phyloP scores from a whole-genome alignment of 2,113 vertebrate species.

The Telmatochromis bifrenatus region DNA sequence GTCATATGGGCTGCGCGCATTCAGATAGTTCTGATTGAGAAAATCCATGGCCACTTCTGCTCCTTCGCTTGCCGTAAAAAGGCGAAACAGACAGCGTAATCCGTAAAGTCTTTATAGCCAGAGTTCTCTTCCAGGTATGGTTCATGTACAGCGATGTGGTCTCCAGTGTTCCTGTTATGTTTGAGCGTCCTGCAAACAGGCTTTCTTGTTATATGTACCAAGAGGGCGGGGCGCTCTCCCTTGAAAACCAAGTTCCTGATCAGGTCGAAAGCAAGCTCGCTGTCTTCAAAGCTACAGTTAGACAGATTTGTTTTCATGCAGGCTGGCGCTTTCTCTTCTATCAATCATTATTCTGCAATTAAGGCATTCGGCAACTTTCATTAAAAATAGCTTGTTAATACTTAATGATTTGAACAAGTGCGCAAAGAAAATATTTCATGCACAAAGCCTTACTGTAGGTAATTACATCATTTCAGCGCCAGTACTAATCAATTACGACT shows the following conservation, averaged over 20 bases:
- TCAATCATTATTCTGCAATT: neutral
- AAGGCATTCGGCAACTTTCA: neutral
- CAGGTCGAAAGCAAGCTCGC: constrained; percentile 18
- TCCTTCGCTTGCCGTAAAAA: constrained; percentile 19
- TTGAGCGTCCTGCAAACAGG: constrained; percentile 51
- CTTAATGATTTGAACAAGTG: constrained; percentile 12
- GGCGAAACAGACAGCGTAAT: constrained; percentile 51
- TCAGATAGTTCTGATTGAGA: constrained; percentile 78
- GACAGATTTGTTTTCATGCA: neutral
- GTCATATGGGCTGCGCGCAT: constrained; percentile 72
- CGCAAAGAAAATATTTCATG: neutral
- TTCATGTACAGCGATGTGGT: constrained; percentile 25
- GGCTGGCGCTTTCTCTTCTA: neutral
- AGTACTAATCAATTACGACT: neutral
- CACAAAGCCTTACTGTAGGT: neutral
- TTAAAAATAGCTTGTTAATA: neutral
- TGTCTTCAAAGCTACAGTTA: constrained; percentile 20
- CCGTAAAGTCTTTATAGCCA: constrained; percentile 47
- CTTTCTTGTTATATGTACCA: constrained; percentile 71
- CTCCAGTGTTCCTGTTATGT: constrained; percentile 65
- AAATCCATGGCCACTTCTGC: constrained; percentile 71
- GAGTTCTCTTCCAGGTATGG: constrained; percentile 30
- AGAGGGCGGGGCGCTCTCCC: constrained; percentile 64
- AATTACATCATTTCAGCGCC: neutral
- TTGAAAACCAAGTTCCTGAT: constrained; percentile 64